Percentiles rank a stretch among this genome's conserved stretches.
Evolutionary conservation across 2,113 vertebrate species (phyloP).

Genomic region (Riparia riparia): DNA sequence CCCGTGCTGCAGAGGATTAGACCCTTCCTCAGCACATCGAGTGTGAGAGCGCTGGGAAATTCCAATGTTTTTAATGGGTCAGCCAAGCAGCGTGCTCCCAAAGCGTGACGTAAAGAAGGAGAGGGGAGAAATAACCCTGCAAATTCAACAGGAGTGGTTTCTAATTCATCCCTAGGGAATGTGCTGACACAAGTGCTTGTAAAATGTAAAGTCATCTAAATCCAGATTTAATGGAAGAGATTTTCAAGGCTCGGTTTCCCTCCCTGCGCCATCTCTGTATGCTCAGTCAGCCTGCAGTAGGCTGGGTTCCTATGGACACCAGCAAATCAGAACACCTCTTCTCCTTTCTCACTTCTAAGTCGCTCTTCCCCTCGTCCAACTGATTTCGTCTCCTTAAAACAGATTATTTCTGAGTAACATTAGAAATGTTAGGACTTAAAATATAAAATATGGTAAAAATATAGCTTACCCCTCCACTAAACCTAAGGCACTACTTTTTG

Average conservation of each 20-base stretch:
- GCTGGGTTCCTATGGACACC: background rate
- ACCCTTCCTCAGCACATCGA: background rate
- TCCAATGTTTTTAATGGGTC: background rate
- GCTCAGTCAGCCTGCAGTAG: background rate
- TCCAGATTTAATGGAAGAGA: background rate
- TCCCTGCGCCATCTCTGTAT: background rate
- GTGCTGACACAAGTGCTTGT: background rate
- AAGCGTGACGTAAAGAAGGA: background rate
- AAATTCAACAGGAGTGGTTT: background rate
- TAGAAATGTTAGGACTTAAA: slow-evolving; percentile 39
- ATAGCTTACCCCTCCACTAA: slow-evolving; percentile 40
- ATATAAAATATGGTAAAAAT: slow-evolving; percentile 53
- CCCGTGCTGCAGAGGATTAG: background rate
- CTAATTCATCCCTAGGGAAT: background rate
- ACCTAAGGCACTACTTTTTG: slow-evolving; percentile 67
- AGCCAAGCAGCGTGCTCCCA: background rate
- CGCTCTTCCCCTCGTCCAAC: background rate
- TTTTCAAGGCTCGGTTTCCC: background rate
- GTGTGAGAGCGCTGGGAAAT: background rate
- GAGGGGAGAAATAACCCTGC: background rate
- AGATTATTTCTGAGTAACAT: background rate
- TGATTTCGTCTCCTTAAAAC: background rate
- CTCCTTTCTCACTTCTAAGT: background rate
- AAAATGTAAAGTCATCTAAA: background rate
- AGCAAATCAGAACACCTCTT: background rate